Conservation (phyloP, 1,140 invertebrate species). For the Amphibalanus amphitrite region DNA sequence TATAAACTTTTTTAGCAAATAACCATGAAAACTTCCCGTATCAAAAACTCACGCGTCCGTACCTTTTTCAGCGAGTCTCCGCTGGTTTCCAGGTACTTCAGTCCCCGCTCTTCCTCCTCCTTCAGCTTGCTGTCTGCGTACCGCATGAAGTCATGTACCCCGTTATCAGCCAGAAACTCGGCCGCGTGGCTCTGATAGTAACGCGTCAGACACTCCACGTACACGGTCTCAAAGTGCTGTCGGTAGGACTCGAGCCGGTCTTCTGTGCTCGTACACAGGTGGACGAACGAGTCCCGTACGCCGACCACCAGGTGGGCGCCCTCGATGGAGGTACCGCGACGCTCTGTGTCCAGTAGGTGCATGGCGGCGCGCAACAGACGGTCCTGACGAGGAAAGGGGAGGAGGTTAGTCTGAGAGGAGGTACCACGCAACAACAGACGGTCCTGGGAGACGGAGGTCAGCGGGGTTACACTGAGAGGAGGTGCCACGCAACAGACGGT, state of each 20-base stretch:
- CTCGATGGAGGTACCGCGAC: conserved; percentile 93
- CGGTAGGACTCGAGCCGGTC: conserved; percentile 90
- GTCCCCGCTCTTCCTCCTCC: conserved; percentile 84
- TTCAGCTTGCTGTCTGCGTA: conserved; percentile 88
- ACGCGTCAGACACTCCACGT: conserved; percentile 43
- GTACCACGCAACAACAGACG: too few relatives aligned
- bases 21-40: conserved; percentile 8
- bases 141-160: conserved; percentile 91
- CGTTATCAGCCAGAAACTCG: conserved; percentile 51
- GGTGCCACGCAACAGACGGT: too few relatives aligned
- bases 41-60: not conserved
- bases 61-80: conserved; percentile 42
- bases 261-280: conserved; percentile 81
- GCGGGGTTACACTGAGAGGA: too few relatives aligned
- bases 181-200: not conserved
- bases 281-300: conserved; percentile 87
- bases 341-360: conserved; percentile 87
- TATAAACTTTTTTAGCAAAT: too few relatives aligned
- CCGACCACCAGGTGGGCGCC: conserved; percentile 86
- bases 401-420: not conserved
- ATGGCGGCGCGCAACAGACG: conserved; percentile 89
- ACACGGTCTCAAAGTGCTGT: conserved; percentile 92
- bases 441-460: too few relatives aligned
- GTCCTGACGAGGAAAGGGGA: conserved; percentile 33
- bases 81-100: conserved; percentile 83